These are phyloP conservation scores for Pardosa pseudoannulata DNA, from an alignment of 2,888 invertebrate genomes.

Conservation along the genomic window DNA sequence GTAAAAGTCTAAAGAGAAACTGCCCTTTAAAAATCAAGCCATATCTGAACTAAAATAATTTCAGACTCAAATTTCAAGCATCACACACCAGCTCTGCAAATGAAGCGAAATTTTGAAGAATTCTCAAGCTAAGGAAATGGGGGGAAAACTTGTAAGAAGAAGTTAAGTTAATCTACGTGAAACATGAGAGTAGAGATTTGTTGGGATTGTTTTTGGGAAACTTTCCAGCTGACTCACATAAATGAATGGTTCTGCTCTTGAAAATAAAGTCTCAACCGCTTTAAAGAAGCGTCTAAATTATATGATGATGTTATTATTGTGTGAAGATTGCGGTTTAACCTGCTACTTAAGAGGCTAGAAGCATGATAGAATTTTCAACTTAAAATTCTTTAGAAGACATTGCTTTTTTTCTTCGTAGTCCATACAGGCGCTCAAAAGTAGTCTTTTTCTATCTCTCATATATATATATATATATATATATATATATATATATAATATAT, in stretches of 20 bases:
- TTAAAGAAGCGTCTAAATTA: background rate
- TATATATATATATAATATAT: too few species aligned
- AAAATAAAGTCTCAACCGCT: slow-evolving; percentile 8
- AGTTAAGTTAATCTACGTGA: slow-evolving; percentile 7
- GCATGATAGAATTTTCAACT: background rate
- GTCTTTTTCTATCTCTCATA: too few species aligned
- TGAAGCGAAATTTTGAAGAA: background rate
- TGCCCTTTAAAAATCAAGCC: too few species aligned
- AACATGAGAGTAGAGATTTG: slow-evolving; percentile 1
- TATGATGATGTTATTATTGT: slow-evolving; percentile 12
- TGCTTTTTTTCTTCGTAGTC: too few species aligned
- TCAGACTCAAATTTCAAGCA: too few species aligned
- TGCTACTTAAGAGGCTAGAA: background rate
- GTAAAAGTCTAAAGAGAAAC: too few species aligned
- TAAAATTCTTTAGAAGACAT: too few species aligned
- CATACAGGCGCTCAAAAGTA: too few species aligned
- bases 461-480: too few species aligned
- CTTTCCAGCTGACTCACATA: background rate
- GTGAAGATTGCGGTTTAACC: slow-evolving; percentile 6
- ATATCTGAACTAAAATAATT: too few species aligned
- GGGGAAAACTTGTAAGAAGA: background rate
- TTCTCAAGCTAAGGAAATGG: background rate
- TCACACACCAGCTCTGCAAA: background rate
- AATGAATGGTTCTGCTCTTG: background rate
- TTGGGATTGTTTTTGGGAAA: slow-evolving; percentile 9